A percentile compares a stretch with the other conserved stretches of the same genome.
These are phyloP conservation scores for Cardinalis cardinalis DNA, from an alignment of 2,113 vertebrate genomes.

Conservation along the genomic window DNA sequence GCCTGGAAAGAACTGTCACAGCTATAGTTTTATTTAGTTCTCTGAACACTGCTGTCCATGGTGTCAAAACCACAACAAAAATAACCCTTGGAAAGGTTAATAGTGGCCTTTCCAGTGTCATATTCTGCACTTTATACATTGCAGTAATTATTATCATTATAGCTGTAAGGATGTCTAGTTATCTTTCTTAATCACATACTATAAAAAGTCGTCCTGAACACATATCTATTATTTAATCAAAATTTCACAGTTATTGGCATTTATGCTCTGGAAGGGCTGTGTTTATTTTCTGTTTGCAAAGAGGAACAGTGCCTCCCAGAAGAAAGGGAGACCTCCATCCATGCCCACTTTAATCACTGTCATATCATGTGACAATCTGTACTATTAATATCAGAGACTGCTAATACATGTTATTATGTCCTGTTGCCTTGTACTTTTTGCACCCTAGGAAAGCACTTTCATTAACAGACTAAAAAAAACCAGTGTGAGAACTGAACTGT, in stretches of 20 bases:
- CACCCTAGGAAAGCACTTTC: constrained; percentile 68
- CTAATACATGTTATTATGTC: constrained; percentile 64
- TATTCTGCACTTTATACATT: constrained; percentile 86
- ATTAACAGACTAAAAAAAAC: constrained; percentile 26
- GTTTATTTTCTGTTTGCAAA: constrained; percentile 92
- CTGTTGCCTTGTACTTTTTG: constrained; percentile 34
- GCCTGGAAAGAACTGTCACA: constrained; percentile 34
- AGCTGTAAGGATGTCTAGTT: constrained; percentile 91
- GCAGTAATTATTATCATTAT: constrained; percentile 98
- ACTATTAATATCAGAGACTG: constrained; percentile 78
- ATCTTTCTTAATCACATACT: constrained; percentile 93
- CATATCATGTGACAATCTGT: constrained; percentile 66
- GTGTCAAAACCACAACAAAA: constrained; percentile 78
- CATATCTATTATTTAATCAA: constrained; percentile 99
- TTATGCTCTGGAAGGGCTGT: constrained; percentile 81
- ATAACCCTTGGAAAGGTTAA: constrained; percentile 90
- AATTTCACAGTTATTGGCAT: constrained; percentile 88
- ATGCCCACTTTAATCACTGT: constrained; percentile 75
- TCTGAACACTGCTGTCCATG: constrained; percentile 72
- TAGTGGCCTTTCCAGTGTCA: constrained; percentile 92
- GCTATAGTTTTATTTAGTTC: constrained; percentile 70
- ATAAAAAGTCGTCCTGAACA: constrained; percentile 87
- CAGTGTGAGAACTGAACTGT: not conserved
- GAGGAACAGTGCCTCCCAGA: constrained; percentile 78
- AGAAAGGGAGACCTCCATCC: constrained; percentile 68